Base-by-base conservation (phyloP, 2,797 vertebrate species). In the Crotalus adamanteus region DNA sequence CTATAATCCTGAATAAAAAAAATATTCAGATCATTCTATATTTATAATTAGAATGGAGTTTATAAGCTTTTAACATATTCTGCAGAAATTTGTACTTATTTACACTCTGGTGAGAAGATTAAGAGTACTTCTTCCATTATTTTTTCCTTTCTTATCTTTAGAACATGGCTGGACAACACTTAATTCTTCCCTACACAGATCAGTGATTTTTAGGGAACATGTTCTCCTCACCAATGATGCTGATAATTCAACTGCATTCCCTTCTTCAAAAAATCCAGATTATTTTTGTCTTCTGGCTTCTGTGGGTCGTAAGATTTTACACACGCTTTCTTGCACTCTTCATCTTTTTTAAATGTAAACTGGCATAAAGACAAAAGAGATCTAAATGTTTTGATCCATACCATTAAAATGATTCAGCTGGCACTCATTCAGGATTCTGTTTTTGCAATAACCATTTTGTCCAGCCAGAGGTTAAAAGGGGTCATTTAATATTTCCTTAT, bases 201-300 rank as follows among this genome's bases (percentile, higher is more conserved):
- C 91, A 59, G 51, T 61, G 25, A 87, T 37, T 47, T 47, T 55
- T 42, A 90, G 85, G n/a, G 91, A 9, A 55, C 2, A 60, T 87
- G 31, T 65, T 47, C 51, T 53, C 93, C 97, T 95, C 94, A 98
- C 98, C 99, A 99, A 96, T 99, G 98, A 96, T 99, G 99, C 59
- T 99, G 98, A 94, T 99, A 99, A 96, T 99, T 99, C 92, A 99
- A 55, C 86, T 98, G 98, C 97, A 99, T 99, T 97, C 98, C 98
- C 97, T 98, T 98, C 96, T 98, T 99, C 57, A 99, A 97, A 95
- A 99, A 99, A 42, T 98, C 97, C 94, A 99, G 96, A 90, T 97
- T 98, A 91, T 93, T 91, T 60, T 86, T 95, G 94, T 98, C 98
- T 0, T 96, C 95, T 51, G 95, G 91, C 53, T 83, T 93, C 93